Evolutionary conservation across 2,888 invertebrate genomes (phyloP).

Genomic region (Hymenopus coronatus): DNA sequence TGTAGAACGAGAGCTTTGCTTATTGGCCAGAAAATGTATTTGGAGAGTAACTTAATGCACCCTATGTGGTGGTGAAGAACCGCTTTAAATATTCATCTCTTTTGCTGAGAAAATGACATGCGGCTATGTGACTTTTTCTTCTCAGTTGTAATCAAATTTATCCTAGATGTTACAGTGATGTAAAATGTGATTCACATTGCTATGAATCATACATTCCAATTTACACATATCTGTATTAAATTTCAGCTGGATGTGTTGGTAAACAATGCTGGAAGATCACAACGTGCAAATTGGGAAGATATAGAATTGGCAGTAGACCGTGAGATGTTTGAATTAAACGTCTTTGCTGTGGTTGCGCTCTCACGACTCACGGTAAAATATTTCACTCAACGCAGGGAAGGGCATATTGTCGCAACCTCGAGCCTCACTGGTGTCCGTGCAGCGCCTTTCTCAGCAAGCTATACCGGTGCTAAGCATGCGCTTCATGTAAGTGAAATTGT

Average conservation of each 20-base stretch:
- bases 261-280: slow-evolving; percentile 79
- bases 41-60: too few relatives aligned
- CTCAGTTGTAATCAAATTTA: too few relatives aligned
- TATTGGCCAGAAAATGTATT: too few relatives aligned
- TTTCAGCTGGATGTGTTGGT: slow-evolving; percentile 67
- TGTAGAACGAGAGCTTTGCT: too few relatives aligned
- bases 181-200: too few relatives aligned
- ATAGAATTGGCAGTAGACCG: slow-evolving; percentile 69
- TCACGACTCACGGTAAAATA: slow-evolving; percentile 66
- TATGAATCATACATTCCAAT: too few relatives aligned
- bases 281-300: slow-evolving; percentile 69
- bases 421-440: slow-evolving; percentile 70
- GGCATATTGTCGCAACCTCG: slow-evolving; percentile 73
- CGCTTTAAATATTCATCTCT: too few relatives aligned
- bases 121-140: too few relatives aligned
- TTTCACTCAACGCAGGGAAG: slow-evolving; percentile 53
- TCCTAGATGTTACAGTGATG: too few relatives aligned
- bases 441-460: slow-evolving; percentile 64
- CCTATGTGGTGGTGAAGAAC: too few relatives aligned
- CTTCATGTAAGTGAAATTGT: slow-evolving; percentile 62
- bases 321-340: slow-evolving; percentile 73
- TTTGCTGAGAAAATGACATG: too few relatives aligned
- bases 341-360: slow-evolving; percentile 68
- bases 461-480: slow-evolving; percentile 74
- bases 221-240: too few relatives aligned